Base-by-base conservation (phyloP, 2,888 invertebrate species). In the Nasonia oneida region DNA sequence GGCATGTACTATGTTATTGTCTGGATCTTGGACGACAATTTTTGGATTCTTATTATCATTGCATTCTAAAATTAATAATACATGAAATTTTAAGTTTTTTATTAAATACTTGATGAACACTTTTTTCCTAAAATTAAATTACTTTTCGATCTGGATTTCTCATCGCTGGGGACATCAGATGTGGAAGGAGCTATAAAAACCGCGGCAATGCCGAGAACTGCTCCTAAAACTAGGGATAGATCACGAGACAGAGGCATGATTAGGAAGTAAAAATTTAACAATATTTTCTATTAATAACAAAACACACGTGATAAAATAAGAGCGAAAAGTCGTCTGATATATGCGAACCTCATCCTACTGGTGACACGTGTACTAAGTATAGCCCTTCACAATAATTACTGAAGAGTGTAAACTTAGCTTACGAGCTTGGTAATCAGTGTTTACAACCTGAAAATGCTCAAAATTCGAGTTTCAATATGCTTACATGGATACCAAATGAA, bases 221-320 rank as follows among this genome's bases (percentile, higher is more conserved):
- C 86, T 70, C 82, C 83, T 76, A 86, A 80, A 75, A 86, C 67
- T 47, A 83, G 6, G 47, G 12, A 78, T 42, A 37, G n/a, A 78
- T 67, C 71, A 71, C 76, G 50, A 75, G 67, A 50, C 18, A 79
- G 33, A 61, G 61, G 47, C 85, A 85, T 81, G 18, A 47, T 78
- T 77, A 5, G 8, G 77, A 12, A 10, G 57, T 67, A 29, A 67
- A n/a, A 14, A 33, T 67, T n/a, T n/a, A 14, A 67, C 14, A 33
- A 14, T 67, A 67, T 67, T n/a, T 18, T 33, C 12, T 53, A 29
- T 14, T 14, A 2, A 33, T 64, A 1, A n/a, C n/a, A 18, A 23
- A 47, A 74, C 47, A 75, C 53, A n/a, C 50, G n/a, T 23, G 18
- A 23, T 2, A 42, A 74, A 18, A 10, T 61, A 74, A 47, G 15